phyloP scores from a whole-genome alignment of 2,797 vertebrate species.

The Balearica regulorum region DNA sequence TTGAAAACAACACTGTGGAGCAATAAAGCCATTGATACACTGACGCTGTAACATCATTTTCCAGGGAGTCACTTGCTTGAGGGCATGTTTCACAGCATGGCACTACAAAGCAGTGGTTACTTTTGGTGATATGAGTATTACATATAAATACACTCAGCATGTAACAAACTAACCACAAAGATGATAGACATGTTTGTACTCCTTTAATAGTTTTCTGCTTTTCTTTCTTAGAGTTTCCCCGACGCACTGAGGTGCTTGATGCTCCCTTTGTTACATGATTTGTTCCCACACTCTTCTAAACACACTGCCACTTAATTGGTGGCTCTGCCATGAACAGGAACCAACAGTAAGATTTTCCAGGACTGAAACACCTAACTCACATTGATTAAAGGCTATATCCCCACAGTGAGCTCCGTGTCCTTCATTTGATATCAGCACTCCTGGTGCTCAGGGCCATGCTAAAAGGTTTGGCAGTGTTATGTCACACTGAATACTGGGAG shows the following conservation, averaged over 20 bases:
- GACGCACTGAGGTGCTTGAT: background rate
- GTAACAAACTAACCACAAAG: conserved; percentile 9
- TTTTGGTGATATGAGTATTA: conserved; percentile 37
- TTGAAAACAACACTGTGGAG: conserved; percentile 1
- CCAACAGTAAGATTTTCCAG: background rate
- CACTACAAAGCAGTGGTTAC: conserved; percentile 32
- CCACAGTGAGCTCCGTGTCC: background rate
- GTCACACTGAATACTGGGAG: background rate
- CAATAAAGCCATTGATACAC: conserved; percentile 46
- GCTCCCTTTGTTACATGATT: background rate
- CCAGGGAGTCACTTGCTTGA: conserved; percentile 28
- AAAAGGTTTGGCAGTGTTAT: background rate
- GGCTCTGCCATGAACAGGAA: background rate
- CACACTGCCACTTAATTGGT: background rate
- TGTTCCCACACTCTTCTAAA: background rate
- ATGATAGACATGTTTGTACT: conserved; percentile 6
- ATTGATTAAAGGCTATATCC: background rate
- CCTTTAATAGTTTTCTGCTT: background rate
- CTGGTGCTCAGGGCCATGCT: background rate
- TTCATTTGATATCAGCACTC: background rate
- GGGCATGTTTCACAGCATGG: conserved; percentile 46
- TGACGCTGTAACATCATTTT: conserved; percentile 27
- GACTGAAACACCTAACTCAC: background rate
- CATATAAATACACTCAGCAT: conserved; percentile 40
- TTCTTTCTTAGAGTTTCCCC: background rate